phyloP scores from a whole-genome alignment of 2,113 vertebrate species.

The Uropsilus gracilis region DNA sequence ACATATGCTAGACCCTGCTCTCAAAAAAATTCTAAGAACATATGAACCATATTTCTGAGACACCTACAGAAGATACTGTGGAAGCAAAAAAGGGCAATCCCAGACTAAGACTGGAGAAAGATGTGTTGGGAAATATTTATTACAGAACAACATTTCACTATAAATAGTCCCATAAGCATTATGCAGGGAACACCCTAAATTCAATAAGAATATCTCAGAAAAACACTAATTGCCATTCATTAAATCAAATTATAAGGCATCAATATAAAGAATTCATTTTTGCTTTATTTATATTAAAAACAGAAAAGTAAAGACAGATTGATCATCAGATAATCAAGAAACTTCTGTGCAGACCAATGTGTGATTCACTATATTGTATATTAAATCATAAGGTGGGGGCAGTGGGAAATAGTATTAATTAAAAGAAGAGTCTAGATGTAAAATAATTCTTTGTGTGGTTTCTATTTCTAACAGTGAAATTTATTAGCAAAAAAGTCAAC shows the following conservation, averaged over 20 bases:
- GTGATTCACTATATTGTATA: background rate
- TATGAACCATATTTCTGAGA: background rate
- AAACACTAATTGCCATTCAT: background rate
- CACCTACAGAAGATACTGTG: too few species aligned
- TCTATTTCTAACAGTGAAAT: background rate
- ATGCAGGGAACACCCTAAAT: background rate
- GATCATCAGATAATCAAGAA: background rate
- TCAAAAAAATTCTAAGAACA: slow-evolving; percentile 5
- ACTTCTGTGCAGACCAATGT: background rate
- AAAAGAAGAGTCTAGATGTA: background rate
- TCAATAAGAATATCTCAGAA: slow-evolving; percentile 6
- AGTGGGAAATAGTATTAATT: background rate
- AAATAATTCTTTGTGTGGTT: background rate
- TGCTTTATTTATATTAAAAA: background rate
- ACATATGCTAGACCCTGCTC: background rate
- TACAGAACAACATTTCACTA: background rate
- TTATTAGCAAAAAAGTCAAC: slow-evolving; percentile 16
- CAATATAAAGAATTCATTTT: background rate
- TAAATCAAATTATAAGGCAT: background rate
- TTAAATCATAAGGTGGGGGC: background rate
- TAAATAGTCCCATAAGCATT: background rate
- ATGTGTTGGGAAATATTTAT: background rate
- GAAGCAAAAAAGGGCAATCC: background rate
- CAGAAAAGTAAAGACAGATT: background rate
- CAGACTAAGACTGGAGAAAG: background rate